Evolutionary conservation across 92 coral and sea anemone genomes (phyloP).

Genomic region (Umimayanthus chanpuru): DNA sequence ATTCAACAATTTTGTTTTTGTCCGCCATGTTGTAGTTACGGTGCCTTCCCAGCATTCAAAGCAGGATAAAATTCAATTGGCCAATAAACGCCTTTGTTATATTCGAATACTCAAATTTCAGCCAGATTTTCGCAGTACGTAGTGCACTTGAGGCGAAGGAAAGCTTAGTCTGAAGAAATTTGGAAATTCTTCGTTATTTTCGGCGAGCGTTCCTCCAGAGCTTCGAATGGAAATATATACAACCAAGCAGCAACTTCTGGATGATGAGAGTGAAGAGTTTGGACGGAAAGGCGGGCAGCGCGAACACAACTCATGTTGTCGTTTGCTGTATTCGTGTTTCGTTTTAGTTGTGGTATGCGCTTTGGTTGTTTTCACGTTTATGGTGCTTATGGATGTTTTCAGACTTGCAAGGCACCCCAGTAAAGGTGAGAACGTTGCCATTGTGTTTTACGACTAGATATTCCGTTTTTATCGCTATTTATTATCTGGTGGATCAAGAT

Average conservation of each 20-base stretch:
- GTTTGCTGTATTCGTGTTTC: constrained; percentile 9
- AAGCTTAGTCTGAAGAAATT: not conserved
- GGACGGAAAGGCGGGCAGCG: constrained; percentile 5
- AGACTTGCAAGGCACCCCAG: constrained; percentile 3
- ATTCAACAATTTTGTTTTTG: constrained; percentile 21
- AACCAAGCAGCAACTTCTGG: not conserved
- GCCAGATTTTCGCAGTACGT: no score
- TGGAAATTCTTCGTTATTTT: not conserved
- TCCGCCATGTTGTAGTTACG: constrained; percentile 49
- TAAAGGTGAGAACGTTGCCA: not conserved
- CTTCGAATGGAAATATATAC: not conserved
- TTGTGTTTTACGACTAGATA: not conserved
- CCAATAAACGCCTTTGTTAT: constrained; percentile 21
- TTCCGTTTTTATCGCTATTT: not conserved
- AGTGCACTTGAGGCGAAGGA: not conserved
- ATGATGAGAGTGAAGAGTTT: not conserved
- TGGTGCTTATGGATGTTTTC: constrained; percentile 11
- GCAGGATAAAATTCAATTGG: not conserved
- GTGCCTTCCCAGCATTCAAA: constrained; percentile 32
- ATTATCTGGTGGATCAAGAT: not conserved
- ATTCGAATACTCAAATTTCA: no score
- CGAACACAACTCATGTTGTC: constrained; percentile 17
- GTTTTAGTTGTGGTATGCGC: constrained; percentile 1
- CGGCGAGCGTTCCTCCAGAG: not conserved
- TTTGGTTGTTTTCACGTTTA: constrained; percentile 21